Conservation (phyloP, 1,140 invertebrate genomes). For the Zelostemma sp. region DNA sequence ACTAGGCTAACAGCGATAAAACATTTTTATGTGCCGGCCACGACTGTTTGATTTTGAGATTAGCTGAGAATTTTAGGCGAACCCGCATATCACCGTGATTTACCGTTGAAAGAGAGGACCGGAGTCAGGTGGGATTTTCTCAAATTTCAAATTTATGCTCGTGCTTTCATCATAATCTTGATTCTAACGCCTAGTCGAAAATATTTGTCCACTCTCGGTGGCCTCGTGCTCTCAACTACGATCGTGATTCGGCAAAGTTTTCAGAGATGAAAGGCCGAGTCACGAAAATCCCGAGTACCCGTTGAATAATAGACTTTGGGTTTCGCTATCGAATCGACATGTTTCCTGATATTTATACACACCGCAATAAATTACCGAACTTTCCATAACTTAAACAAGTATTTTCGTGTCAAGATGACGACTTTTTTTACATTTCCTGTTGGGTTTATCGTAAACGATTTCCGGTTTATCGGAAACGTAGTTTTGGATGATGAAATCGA, state of each 20-base stretch:
- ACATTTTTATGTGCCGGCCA: slow-evolving; percentile 66
- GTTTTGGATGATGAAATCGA: too few relatives aligned
- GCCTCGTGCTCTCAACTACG: slow-evolving; percentile 58
- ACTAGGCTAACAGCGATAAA: slow-evolving; percentile 62
- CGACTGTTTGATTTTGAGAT: slow-evolving; percentile 69
- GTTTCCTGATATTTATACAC: not conserved
- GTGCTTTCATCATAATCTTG: slow-evolving; percentile 66
- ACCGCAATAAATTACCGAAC: too few relatives aligned
- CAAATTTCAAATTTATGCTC: slow-evolving; percentile 71
- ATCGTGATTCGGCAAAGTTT: slow-evolving; percentile 6
- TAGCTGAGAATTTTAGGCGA: slow-evolving; percentile 69
- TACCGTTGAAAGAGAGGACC: slow-evolving; percentile 57
- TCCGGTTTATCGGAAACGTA: too few relatives aligned
- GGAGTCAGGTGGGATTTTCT: slow-evolving; percentile 56
- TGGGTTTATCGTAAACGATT: too few relatives aligned
- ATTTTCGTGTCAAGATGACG: too few relatives aligned
- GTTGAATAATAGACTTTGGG: too few relatives aligned
- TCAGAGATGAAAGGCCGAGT: not conserved
- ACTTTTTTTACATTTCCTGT: too few relatives aligned
- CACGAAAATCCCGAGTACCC: not conserved
- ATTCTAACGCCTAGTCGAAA: slow-evolving; percentile 59
- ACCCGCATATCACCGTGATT: slow-evolving; percentile 71
- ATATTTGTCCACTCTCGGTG: slow-evolving; percentile 50
- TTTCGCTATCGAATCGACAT: not conserved
- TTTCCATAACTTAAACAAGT: too few relatives aligned